phyloP scores from a whole-genome alignment of 1,140 invertebrate species.

The Lasioglossum baleicum region DNA sequence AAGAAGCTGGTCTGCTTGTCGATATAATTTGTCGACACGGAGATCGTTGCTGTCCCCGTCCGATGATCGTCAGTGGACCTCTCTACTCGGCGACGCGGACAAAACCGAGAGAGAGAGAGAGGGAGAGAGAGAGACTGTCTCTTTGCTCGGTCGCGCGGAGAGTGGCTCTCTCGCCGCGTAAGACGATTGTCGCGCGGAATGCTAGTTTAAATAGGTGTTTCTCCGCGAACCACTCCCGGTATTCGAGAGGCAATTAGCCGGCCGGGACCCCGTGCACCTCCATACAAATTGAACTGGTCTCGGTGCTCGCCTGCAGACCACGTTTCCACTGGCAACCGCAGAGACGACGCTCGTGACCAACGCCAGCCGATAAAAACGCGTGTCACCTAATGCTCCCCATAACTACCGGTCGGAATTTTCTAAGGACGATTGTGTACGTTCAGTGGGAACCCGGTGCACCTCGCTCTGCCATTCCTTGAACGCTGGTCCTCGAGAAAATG shows the following conservation, averaged over 20 bases:
- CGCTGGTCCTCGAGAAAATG: too few relatives aligned
- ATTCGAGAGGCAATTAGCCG: conserved; percentile 62
- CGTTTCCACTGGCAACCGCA: background rate
- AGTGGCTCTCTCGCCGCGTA: conserved; percentile 8
- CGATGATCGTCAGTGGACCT: conserved; percentile 38
- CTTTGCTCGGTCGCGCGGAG: conserved; percentile 13
- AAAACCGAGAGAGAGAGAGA: background rate
- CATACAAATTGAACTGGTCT: conserved; percentile 38
- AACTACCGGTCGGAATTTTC: conserved; percentile 7
- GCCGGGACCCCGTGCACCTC: conserved; percentile 32
- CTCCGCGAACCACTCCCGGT: conserved; percentile 48
- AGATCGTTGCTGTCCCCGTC: conserved; percentile 13
- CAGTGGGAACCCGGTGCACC: too few relatives aligned
- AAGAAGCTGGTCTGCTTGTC: background rate
- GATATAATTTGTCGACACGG: conserved; percentile 40
- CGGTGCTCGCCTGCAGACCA: background rate
- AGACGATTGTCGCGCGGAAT: conserved; percentile 53
- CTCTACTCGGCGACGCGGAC: background rate
- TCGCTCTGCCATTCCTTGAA: too few relatives aligned
- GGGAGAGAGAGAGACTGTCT: background rate
- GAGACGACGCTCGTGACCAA: background rate
- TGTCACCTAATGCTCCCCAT: background rate
- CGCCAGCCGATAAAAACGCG: background rate
- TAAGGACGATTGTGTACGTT: background rate
- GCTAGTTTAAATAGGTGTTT: conserved; percentile 60